Conservation (phyloP, 2,113 vertebrate genomes). For the Deroptyus accipitrinus region DNA sequence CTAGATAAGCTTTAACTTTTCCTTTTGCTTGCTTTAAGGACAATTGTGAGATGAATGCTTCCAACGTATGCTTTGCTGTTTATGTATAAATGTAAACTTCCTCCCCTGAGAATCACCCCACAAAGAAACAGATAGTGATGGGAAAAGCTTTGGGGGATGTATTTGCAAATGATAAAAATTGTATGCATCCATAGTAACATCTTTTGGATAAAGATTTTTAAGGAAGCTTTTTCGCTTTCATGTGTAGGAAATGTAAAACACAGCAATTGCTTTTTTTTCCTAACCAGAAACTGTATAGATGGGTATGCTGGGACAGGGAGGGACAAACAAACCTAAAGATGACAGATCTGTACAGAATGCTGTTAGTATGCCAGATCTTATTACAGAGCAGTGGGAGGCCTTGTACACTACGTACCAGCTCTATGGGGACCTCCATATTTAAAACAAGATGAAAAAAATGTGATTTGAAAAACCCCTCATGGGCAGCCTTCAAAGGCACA, state of each 20-base stretch:
- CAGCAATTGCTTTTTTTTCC: neutral
- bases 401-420: slow-evolving; percentile 77
- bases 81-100: neutral
- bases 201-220: slow-evolving; percentile 17
- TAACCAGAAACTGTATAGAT: slow-evolving; percentile 44
- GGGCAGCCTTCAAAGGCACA: slow-evolving; percentile 95
- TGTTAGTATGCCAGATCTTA: slow-evolving; percentile 88
- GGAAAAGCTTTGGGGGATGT: neutral
- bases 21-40: neutral
- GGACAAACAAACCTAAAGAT: slow-evolving; percentile 68
- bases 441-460: slow-evolving; percentile 84
- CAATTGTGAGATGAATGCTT: neutral
- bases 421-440: slow-evolving; percentile 86
- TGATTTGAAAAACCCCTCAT: slow-evolving; percentile 78
- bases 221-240: neutral
- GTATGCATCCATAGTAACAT: neutral
- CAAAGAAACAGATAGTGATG: neutral
- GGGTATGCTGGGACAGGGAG: neutral
- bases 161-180: neutral
- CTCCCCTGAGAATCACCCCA: neutral
- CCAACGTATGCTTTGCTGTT: neutral
- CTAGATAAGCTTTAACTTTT: neutral
- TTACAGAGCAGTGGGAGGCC: slow-evolving; percentile 86
- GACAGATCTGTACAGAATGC: slow-evolving; percentile 80
- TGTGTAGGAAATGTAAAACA: neutral